Evolutionary conservation across 30 jellyfish, hydroid and myxozoan genomes (phyloP).

Genomic region (Hydractinia echinata): DNA sequence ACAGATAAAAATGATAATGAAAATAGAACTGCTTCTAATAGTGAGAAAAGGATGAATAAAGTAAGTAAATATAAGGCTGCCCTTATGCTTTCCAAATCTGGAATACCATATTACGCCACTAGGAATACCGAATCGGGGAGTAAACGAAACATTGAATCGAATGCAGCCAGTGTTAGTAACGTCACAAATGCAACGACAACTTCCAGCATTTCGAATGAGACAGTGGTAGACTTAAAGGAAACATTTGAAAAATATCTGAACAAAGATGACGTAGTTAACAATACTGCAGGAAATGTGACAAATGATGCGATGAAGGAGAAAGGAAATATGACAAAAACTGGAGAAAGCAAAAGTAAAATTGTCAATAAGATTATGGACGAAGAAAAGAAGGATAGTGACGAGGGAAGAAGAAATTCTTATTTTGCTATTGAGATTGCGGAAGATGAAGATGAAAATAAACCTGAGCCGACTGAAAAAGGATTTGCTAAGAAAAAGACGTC

Average conservation of each 20-base stretch:
- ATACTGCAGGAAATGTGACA: background rate
- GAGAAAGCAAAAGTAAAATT: conserved; percentile 2
- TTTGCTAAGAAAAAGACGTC: background rate
- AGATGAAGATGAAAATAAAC: background rate
- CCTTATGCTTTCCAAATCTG: background rate
- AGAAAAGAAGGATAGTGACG: background rate
- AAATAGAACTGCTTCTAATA: background rate
- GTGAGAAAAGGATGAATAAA: background rate
- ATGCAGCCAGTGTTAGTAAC: too few relatives aligned
- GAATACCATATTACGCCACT: background rate
- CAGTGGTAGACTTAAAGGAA: too few relatives aligned
- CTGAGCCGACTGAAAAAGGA: background rate
- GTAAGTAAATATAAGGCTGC: background rate
- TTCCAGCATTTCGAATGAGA: too few relatives aligned
- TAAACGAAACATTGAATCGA: too few relatives aligned
- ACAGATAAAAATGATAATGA: background rate
- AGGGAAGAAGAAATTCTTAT: background rate
- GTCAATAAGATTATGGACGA: background rate
- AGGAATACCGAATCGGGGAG: background rate
- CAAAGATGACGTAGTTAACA: too few relatives aligned
- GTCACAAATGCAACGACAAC: too few relatives aligned
- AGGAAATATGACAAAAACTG: background rate
- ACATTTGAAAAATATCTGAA: too few relatives aligned
- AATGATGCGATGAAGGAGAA: background rate
- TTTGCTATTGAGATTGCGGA: conserved; percentile 19